Percentiles rank a stretch among this genome's conserved stretches.
Evolutionary conservation across 2,888 invertebrate species (phyloP).

Genomic region (Agrotis exclamationis): DNA sequence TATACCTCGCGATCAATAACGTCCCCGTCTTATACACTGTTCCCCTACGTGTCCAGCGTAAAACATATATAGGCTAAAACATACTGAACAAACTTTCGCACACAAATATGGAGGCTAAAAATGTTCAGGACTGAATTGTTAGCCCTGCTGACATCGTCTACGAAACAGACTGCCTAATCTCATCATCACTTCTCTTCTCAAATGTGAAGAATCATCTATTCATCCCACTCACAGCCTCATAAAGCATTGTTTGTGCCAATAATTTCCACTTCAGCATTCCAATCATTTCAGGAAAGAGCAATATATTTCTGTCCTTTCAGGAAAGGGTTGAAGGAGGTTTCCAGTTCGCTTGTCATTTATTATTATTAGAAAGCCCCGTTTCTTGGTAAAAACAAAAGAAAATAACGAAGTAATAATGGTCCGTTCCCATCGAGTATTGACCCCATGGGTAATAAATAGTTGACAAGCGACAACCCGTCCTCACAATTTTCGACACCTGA

Average conservation of each 20-base stretch:
- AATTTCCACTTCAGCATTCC: not conserved
- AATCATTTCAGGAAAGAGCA: not conserved
- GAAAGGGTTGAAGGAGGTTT: not conserved
- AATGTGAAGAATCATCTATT: not conserved
- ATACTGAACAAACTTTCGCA: not conserved
- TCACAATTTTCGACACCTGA: constrained; percentile 1
- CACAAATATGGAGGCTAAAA: not conserved
- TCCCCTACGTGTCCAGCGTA: no score
- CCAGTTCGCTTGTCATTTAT: constrained; percentile 1
- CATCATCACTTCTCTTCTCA: not conserved
- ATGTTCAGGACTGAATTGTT: not conserved
- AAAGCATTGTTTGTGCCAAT: not conserved
- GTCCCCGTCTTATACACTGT: no score
- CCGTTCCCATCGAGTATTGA: not conserved
- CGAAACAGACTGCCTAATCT: not conserved
- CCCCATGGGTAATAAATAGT: not conserved
- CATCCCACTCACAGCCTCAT: no score
- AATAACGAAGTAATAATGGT: not conserved
- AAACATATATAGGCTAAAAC: no score
- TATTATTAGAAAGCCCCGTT: not conserved
- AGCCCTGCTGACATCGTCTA: not conserved
- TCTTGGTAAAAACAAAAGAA: not conserved
- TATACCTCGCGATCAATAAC: no score
- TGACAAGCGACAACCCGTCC: not conserved
- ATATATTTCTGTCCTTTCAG: constrained; percentile 1